Evolutionary conservation across 2,797 vertebrate genomes (phyloP).

Genomic region (Falco columbarius): DNA sequence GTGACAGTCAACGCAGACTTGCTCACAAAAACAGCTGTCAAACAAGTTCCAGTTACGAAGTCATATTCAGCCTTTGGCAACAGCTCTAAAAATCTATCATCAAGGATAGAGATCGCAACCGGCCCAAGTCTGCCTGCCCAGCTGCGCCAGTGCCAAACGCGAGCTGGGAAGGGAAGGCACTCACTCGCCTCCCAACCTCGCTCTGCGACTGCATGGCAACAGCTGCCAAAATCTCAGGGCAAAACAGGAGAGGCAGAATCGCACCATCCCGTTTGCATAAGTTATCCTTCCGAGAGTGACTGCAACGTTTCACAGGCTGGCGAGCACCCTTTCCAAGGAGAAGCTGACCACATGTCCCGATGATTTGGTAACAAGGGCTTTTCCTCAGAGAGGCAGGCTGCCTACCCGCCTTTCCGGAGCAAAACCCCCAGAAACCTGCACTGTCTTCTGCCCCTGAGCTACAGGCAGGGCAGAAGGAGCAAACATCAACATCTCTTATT

Average conservation of each 20-base stretch:
- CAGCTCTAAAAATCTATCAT: neutral
- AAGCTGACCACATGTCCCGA: neutral
- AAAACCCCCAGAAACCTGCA: accelerated
- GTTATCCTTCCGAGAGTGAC: neutral
- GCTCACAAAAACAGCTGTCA: slow-evolving; percentile 1
- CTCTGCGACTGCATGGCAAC: neutral
- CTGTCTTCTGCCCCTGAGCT: neutral
- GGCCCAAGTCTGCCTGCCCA: neutral
- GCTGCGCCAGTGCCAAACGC: neutral
- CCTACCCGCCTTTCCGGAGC: neutral
- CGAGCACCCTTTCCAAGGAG: neutral
- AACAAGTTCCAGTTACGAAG: neutral
- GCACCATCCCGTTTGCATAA: neutral
- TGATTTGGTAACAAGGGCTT: neutral
- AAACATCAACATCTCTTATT: neutral
- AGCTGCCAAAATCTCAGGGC: neutral
- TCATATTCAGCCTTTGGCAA: neutral
- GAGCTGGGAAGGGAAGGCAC: neutral
- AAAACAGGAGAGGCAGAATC: neutral
- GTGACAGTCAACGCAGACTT: neutral
- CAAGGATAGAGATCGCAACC: neutral
- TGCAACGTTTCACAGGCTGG: neutral
- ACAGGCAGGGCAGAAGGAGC: neutral
- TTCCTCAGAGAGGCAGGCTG: neutral
- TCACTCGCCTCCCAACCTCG: neutral